Conservation (phyloP, 2,888 invertebrate species). For the Byasa hedistus region DNA sequence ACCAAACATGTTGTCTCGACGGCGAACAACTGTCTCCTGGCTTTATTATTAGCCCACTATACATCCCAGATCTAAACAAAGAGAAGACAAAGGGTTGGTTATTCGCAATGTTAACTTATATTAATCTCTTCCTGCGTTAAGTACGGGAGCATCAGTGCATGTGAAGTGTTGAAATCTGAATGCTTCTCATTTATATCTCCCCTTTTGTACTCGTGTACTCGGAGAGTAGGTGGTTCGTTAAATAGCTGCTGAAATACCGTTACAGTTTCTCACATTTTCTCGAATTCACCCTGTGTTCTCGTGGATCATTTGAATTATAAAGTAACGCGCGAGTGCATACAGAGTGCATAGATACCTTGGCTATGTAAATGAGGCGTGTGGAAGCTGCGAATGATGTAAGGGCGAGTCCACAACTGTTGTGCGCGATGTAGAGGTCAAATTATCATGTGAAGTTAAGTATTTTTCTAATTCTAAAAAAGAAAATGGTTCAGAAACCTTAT, state of each 20-base stretch:
- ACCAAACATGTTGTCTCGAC: constrained; percentile 45
- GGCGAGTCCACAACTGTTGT: constrained; percentile 63
- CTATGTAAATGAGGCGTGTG: constrained; percentile 66
- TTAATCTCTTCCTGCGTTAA: constrained; percentile 26
- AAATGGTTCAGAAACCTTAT: not conserved
- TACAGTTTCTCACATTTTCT: constrained; percentile 76
- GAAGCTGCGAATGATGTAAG: constrained; percentile 52
- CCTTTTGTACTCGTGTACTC: constrained; percentile 4
- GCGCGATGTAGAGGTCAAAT: constrained; percentile 39
- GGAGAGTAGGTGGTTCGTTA: constrained; percentile 10
- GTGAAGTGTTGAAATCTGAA: constrained; percentile 21
- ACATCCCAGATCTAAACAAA: constrained; percentile 31
- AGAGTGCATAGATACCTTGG: constrained; percentile 68
- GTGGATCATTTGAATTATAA: constrained; percentile 76
- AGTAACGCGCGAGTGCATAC: constrained; percentile 72
- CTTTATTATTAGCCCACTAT: constrained; percentile 40
- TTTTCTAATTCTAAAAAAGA: not conserved
- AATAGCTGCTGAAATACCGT: constrained; percentile 59
- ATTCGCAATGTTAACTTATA: constrained; percentile 28
- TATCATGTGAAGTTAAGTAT: not conserved
- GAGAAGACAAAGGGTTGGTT: constrained; percentile 31
- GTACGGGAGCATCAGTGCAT: constrained; percentile 18
- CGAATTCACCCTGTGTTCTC: constrained; percentile 56
- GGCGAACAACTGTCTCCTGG: constrained; percentile 46
- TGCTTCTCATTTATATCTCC: constrained; percentile 9